phyloP scores from a whole-genome alignment of 1,140 invertebrate genomes.

The Colletes latitarsis region DNA sequence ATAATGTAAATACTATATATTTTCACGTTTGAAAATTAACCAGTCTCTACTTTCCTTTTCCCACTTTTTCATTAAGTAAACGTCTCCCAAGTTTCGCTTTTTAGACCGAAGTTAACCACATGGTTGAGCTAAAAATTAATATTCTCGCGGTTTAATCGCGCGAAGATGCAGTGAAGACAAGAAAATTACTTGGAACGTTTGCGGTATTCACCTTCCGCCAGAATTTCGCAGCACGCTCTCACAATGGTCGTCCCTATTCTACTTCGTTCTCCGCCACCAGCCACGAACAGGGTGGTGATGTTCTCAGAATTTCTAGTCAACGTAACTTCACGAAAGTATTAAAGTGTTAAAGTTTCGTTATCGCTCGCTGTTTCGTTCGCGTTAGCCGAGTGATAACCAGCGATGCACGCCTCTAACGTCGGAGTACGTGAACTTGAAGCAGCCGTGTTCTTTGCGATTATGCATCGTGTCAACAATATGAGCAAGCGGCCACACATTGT shows the following conservation, averaged over 20 bases:
- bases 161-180: neutral
- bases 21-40: no score
- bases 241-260: conserved; percentile 1
- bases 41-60: neutral
- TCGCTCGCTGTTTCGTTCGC: neutral
- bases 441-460: neutral
- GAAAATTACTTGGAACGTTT: conserved; percentile 28
- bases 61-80: no score
- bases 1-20: no score
- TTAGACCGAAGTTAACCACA: neutral
- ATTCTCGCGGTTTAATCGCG: neutral
- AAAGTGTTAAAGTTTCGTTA: conserved; percentile 29
- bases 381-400: neutral
- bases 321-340: conserved; percentile 16
- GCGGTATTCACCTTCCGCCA: neutral
- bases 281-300: neutral
- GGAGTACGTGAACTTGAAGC: neutral
- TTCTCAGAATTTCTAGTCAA: conserved; percentile 19
- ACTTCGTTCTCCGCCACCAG: neutral
- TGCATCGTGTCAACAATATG: neutral
- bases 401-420: neutral
- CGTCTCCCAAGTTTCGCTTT: no score
- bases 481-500: neutral
- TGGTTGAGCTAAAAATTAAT: neutral
- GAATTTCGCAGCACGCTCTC: neutral